Evolutionary conservation across 1,140 invertebrate species (phyloP).

Genomic region (Drosophila arizonae): DNA sequence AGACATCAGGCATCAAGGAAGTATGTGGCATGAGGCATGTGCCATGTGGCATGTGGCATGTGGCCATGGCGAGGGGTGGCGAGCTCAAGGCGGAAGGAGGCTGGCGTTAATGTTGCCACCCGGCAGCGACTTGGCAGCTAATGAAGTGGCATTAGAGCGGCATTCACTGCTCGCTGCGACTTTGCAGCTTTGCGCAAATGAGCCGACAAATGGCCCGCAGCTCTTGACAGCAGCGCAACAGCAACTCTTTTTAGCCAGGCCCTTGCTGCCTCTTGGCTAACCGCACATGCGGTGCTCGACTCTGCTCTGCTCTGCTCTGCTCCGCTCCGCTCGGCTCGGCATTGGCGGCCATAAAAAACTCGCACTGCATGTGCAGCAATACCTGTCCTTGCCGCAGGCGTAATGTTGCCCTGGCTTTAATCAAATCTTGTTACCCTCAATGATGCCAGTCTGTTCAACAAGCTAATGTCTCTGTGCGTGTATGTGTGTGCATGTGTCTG

Average conservation of each 20-base stretch:
- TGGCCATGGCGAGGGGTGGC: neutral
- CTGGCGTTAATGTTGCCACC: constrained; percentile 30
- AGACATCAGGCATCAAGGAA: constrained; percentile 1
- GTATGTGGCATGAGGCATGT: neutral
- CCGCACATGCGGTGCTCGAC: constrained; percentile 12
- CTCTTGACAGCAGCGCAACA: constrained; percentile 4
- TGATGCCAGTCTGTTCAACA: constrained; percentile 14
- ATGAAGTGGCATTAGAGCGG: constrained; percentile 56
- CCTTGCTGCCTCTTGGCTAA: neutral
- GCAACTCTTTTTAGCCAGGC: constrained; percentile 29
- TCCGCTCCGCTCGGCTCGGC: neutral
- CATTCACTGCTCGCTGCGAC: constrained; percentile 21
- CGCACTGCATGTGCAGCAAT: constrained; percentile 22
- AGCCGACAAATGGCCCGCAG: constrained; percentile 48
- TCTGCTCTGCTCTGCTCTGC: too few relatives aligned
- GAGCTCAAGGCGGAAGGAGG: neutral
- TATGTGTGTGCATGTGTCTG: constrained; percentile 3
- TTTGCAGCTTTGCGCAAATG: constrained; percentile 46
- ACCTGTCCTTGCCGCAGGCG: constrained; percentile 25
- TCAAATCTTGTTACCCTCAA: constrained; percentile 36
- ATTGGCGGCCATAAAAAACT: constrained; percentile 25
- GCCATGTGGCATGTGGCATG: constrained; percentile 7
- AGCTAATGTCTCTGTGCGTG: neutral
- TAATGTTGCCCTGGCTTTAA: constrained; percentile 30
- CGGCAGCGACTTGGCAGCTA: constrained; percentile 40